A percentile compares a stretch with the other conserved stretches of the same genome.
phyloP scores from a whole-genome alignment of 2,888 invertebrate genomes.

The Rhingia rostrata region DNA sequence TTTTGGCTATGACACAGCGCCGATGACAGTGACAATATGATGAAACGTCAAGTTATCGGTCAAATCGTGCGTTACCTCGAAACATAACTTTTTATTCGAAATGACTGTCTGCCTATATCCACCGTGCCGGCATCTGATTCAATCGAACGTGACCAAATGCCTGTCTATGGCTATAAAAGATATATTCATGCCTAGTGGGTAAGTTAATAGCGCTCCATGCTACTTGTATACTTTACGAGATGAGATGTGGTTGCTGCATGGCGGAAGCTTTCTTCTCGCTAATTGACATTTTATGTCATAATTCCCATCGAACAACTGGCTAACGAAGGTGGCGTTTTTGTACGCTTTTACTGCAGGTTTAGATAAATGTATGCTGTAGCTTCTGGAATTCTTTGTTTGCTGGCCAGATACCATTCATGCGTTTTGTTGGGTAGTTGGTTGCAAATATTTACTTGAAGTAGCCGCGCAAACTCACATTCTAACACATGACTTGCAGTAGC shows the following conservation, averaged over 20 bases:
- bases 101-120: neutral
- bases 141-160: constrained; percentile 36
- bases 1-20: constrained; percentile 52
- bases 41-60: constrained; percentile 38
- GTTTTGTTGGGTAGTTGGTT: constrained; percentile 59
- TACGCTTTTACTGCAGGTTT: neutral
- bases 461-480: constrained; percentile 47
- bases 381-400: constrained; percentile 52
- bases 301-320: constrained; percentile 32
- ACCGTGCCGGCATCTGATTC: neutral
- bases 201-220: neutral
- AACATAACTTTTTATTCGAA: neutral
- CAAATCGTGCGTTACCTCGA: constrained; percentile 19
- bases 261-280: constrained; percentile 61
- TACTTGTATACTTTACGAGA: neutral
- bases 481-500: constrained; percentile 41
- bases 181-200: too few species aligned
- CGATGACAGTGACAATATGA: constrained; percentile 46
- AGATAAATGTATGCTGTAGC: neutral
- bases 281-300: constrained; percentile 68
- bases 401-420: constrained; percentile 27
- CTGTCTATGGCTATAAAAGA: neutral
- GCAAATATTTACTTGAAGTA: constrained; percentile 59
- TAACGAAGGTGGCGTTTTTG: constrained; percentile 11
- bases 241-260: constrained; percentile 17